Evolutionary conservation across 1,140 invertebrate species (phyloP).

Genomic region (Mercenaria mercenaria): DNA sequence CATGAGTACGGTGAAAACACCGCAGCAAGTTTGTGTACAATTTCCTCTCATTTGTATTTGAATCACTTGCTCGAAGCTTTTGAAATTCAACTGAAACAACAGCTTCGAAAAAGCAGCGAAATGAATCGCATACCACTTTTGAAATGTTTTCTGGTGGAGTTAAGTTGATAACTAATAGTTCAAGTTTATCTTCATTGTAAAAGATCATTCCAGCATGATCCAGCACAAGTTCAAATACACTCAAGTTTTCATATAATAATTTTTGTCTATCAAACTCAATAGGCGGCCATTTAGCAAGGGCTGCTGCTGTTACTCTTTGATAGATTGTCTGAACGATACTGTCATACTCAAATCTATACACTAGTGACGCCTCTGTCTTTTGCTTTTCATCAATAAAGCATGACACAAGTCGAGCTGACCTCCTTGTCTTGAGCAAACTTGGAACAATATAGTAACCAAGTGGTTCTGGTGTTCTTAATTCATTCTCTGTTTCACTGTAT

Average conservation of each 20-base stretch:
- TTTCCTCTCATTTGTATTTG: not conserved
- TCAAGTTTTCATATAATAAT: not conserved
- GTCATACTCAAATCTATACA: not conserved
- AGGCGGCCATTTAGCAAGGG: not conserved
- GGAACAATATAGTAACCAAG: not conserved
- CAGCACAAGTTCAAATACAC: not conserved
- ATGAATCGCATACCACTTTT: not conserved
- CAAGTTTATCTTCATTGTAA: not conserved
- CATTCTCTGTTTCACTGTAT: not conserved
- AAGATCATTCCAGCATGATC: not conserved
- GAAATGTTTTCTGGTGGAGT: not conserved
- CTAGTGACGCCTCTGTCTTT: not conserved
- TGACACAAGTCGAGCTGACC: not conserved
- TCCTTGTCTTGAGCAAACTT: not conserved
- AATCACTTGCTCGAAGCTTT: not conserved
- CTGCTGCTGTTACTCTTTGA: not conserved
- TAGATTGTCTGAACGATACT: not conserved
- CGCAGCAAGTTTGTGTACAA: not conserved
- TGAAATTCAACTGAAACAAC: not conserved
- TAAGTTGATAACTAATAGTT: not conserved
- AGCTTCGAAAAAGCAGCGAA: not conserved
- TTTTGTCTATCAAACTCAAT: not conserved
- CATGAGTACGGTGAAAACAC: not conserved
- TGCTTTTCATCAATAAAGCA: not conserved
- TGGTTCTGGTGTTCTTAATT: too few relatives aligned